Evolutionary conservation across 2,888 invertebrate genomes (phyloP).

Genomic region (Tridacna gigas): DNA sequence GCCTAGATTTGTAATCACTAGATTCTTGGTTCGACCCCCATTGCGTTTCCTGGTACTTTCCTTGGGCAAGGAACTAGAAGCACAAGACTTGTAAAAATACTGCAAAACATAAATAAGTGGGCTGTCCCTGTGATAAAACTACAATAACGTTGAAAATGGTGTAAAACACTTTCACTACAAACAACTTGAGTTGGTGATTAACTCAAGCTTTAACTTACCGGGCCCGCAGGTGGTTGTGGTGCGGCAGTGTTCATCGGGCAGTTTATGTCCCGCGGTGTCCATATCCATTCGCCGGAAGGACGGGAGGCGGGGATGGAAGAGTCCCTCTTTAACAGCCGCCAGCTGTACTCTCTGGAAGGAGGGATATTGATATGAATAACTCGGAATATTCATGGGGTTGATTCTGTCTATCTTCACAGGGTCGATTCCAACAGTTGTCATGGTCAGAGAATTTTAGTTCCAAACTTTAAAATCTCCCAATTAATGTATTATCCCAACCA

Average conservation of each 20-base stretch:
- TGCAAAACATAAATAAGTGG: no score
- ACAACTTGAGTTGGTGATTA: no score
- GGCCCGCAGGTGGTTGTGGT: slow-evolving; percentile 80
- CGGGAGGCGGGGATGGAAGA: slow-evolving; percentile 83
- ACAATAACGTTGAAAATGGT: no score
- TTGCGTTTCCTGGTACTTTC: no score
- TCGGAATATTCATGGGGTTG: slow-evolving; percentile 79
- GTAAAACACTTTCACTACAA: no score
- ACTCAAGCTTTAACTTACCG: slow-evolving; percentile 67
- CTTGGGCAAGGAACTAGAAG: no score
- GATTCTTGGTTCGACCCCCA: no score
- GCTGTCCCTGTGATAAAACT: no score
- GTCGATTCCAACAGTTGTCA: slow-evolving; percentile 81
- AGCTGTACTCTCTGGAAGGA: slow-evolving; percentile 79
- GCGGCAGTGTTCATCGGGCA: slow-evolving; percentile 83
- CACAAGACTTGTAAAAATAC: no score
- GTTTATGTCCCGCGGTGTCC: slow-evolving; percentile 82
- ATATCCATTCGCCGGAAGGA: slow-evolving; percentile 83
- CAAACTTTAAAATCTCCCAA: slow-evolving; percentile 6
- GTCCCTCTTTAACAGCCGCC: slow-evolving; percentile 81
- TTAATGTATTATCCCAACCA: background rate
- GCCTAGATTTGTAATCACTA: no score
- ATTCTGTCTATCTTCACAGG: slow-evolving; percentile 70
- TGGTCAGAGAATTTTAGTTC: slow-evolving; percentile 42
- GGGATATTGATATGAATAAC: slow-evolving; percentile 82